Base-by-base conservation (phyloP, 2,888 invertebrate species). In the Acleris laterana region DNA sequence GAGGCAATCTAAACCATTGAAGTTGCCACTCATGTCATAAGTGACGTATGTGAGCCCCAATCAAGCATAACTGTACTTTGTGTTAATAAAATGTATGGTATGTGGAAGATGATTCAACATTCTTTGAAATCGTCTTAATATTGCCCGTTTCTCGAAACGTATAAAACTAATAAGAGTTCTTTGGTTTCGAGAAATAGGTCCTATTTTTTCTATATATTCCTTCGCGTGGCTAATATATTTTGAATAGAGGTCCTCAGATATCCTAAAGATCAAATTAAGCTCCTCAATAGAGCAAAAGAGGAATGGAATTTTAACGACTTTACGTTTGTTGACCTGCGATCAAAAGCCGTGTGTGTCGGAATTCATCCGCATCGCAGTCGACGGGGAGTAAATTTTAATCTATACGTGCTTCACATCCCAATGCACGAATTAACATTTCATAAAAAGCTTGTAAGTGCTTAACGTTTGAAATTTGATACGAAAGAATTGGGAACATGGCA, bases 1-100 rank as follows among this genome's bases (percentile, higher is more conserved):
- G 68, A 61, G 69, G 50, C 70, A 71, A 72, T 73, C 72, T 53
- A 46, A 38, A 19, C 58, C 22, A 52, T 67, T 67, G 20, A 48
- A 59, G 32, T 63, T 28, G 58, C 22, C 58, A 52, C 11, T 32
- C 1, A 7, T 13, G 55, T 38, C 13, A 11, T 5, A 19, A 38
- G 32, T 53, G 2, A 13, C 32, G 53, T n/a, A 13, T 32, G 53
- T 19, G 6, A 5, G 5, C 7, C 2, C 0, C 16, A 6, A 46
- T 46, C 46, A 46, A 46, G 17, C 46, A 46, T 38, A 38, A 38
- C 38, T 38, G 38, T 13, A 4, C 38, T 38, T 2, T 3, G 13
- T 38, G n/a, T 46, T 5, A 7, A 46, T 46, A n/a, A 17, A 46
- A 2, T 16, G 17, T 44, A 16, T 46, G 46, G 46, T 6, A 17